Conservation (phyloP, 23 tunicate species). For the Phallusia fumigata region DNA sequence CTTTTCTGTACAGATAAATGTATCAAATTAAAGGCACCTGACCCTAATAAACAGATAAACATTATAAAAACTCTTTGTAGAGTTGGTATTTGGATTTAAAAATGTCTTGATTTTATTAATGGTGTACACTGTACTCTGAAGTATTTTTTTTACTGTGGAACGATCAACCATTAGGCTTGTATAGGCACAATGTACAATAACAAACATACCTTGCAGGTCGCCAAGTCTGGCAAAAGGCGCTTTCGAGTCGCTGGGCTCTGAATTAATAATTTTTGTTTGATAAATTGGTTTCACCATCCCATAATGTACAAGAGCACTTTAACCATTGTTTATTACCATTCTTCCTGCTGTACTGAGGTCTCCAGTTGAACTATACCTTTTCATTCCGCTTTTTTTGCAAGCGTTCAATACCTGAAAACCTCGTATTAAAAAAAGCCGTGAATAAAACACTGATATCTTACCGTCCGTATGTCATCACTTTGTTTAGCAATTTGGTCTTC, state of each 20-base stretch:
- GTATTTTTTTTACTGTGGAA: too few relatives aligned
- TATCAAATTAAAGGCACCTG: too few relatives aligned
- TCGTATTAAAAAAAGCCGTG: neutral
- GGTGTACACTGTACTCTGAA: too few relatives aligned
- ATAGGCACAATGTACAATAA: too few relatives aligned
- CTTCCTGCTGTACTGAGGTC: slow-evolving; percentile 33
- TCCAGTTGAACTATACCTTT: slow-evolving; percentile 54
- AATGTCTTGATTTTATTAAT: too few relatives aligned
- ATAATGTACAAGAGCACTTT: neutral
- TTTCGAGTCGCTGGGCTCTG: slow-evolving; percentile 10
- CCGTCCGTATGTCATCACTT: neutral
- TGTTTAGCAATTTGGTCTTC: neutral
- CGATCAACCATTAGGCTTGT: too few relatives aligned
- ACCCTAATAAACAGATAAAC: too few relatives aligned
- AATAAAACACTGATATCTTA: neutral
- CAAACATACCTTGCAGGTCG: slow-evolving; percentile 25
- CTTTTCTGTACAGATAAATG: too few relatives aligned
- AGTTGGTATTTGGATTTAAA: too few relatives aligned
- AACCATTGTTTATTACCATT: slow-evolving; percentile 12
- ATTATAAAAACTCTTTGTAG: too few relatives aligned
- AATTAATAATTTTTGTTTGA: neutral
- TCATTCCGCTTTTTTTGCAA: slow-evolving; percentile 12
- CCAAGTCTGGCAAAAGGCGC: slow-evolving; percentile 23
- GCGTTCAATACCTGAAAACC: neutral
- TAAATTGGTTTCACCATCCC: too few relatives aligned